phyloP scores from a whole-genome alignment of 2,888 invertebrate genomes.

The Pecten maximus region DNA sequence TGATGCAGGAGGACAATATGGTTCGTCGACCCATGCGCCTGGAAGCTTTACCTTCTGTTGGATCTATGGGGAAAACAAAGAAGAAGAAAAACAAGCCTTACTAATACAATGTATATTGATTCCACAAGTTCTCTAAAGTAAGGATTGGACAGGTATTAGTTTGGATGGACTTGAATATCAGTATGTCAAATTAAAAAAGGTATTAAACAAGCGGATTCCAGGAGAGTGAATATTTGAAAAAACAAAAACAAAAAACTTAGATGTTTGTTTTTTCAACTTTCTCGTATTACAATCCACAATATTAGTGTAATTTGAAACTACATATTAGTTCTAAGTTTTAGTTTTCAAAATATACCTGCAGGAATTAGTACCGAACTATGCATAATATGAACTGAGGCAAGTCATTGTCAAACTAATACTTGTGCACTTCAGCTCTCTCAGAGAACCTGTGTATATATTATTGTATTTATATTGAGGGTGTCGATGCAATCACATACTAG shows the following conservation, averaged over 20 bases:
- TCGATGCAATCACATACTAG: background rate
- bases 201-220: no score
- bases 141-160: slow-evolving; percentile 2
- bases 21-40: slow-evolving; percentile 82
- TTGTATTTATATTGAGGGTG: background rate
- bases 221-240: no score
- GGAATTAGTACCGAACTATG: no score
- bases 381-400: background rate
- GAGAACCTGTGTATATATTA: background rate
- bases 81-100: slow-evolving; percentile 62
- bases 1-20: slow-evolving; percentile 75
- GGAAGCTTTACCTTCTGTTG: slow-evolving; percentile 82
- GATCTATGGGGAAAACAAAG: slow-evolving; percentile 68
- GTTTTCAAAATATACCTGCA: no score
- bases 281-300: no score
- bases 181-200: no score
- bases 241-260: no score
- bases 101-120: background rate
- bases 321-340: no score
- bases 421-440: background rate
- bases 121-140: background rate
- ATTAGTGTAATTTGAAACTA: no score
- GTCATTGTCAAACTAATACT: background rate
- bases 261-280: no score
- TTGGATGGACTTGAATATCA: background rate